phyloP scores from a whole-genome alignment of 2,888 invertebrate genomes.

The Parnassius glacialis region DNA sequence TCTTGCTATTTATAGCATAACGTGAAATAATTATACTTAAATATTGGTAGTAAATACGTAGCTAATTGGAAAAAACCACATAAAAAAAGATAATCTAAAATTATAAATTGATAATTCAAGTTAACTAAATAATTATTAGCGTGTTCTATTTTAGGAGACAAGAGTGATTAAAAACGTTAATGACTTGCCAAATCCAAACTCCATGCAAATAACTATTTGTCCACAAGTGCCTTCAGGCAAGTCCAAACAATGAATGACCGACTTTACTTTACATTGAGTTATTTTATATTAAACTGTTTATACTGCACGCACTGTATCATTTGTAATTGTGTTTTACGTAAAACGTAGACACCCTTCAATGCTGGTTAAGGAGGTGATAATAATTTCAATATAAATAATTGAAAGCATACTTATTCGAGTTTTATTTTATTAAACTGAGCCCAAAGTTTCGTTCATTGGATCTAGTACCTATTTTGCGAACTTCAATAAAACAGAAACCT shows the following conservation, averaged over 20 bases:
- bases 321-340: slow-evolving; percentile 75
- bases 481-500: too few species aligned
- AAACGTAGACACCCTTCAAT: slow-evolving; percentile 77
- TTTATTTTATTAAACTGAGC: slow-evolving; percentile 15
- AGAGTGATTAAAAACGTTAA: slow-evolving; percentile 22
- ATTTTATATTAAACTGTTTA: slow-evolving; percentile 36
- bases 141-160: slow-evolving; percentile 18
- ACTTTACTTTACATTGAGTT: slow-evolving; percentile 41
- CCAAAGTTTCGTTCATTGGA: too few species aligned
- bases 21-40: neutral
- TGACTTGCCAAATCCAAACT: slow-evolving; percentile 61
- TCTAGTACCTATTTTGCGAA: too few species aligned
- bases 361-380: slow-evolving; percentile 76
- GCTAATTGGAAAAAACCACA: neutral
- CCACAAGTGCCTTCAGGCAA: slow-evolving; percentile 77
- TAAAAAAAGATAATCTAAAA: neutral
- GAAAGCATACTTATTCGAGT: slow-evolving; percentile 49
- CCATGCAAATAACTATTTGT: slow-evolving; percentile 59
- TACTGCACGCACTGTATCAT: slow-evolving; percentile 47
- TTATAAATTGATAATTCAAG: too few species aligned
- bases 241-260: slow-evolving; percentile 61
- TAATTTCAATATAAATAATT: slow-evolving; percentile 76
- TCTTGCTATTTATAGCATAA: too few species aligned
- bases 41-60: neutral
- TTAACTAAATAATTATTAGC: too few species aligned